A percentile compares a stretch with the other conserved stretches of the same genome.
Conservation (phyloP, 2,888 invertebrate species). For the Xestia sexstrigata region DNA sequence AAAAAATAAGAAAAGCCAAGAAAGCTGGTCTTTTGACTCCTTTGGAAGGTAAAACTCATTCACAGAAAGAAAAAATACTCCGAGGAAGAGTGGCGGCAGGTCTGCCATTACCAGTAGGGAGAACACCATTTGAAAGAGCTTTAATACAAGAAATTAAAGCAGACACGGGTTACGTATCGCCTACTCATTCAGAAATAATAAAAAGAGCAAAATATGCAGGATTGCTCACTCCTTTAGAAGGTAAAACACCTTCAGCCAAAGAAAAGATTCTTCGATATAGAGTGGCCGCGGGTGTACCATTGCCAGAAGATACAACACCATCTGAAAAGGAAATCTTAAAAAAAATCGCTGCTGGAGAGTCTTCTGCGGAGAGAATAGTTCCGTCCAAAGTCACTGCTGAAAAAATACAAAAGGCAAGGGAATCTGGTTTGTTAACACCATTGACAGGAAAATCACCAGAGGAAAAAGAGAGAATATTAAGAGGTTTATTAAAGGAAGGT, state of each 20-base stretch:
- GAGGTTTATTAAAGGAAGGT: constrained; percentile 56
- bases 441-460: constrained; percentile 64
- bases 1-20: constrained; percentile 38
- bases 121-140: constrained; percentile 64
- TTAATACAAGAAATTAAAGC: constrained; percentile 58
- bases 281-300: constrained; percentile 40
- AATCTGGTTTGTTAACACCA: constrained; percentile 62
- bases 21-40: constrained; percentile 50
- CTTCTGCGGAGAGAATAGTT: constrained; percentile 16
- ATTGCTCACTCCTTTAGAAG: constrained; percentile 62
- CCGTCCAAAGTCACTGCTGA: constrained; percentile 40
- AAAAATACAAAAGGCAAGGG: constrained; percentile 46
- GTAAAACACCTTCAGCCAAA: constrained; percentile 65
- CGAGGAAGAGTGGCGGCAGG: constrained; percentile 61
- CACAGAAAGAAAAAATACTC: constrained; percentile 69
- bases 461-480: constrained; percentile 65
- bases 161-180: constrained; percentile 63
- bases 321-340: constrained; percentile 64
- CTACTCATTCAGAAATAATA: constrained; percentile 63
- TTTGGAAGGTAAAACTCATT: constrained; percentile 58
- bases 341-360: constrained; percentile 22
- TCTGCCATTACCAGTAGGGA: constrained; percentile 63
- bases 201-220: constrained; percentile 63
- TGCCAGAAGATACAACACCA: constrained; percentile 64
- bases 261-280: constrained; percentile 63